A percentile compares a stretch with the other conserved stretches of the same genome.
Evolutionary conservation across 2,797 vertebrate species (phyloP).

Genomic region (Chloroceryle inda): DNA sequence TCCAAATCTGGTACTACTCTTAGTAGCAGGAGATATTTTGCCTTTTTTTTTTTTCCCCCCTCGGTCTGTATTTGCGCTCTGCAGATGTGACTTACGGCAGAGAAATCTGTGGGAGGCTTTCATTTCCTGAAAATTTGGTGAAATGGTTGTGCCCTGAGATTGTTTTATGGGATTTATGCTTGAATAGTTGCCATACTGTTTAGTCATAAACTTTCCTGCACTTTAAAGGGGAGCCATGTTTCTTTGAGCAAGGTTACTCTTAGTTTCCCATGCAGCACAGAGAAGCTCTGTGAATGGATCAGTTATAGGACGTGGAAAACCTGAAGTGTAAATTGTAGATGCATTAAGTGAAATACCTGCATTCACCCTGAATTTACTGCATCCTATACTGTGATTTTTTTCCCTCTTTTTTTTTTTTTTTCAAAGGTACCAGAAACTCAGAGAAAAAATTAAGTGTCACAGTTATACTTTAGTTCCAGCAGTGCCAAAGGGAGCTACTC

Average conservation of each 20-base stretch:
- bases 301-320: not conserved
- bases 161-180: not conserved
- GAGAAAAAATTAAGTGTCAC: not conserved
- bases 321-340: not conserved
- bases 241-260: not conserved
- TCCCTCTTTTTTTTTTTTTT: not conserved
- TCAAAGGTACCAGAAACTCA: not conserved
- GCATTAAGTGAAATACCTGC: not conserved
- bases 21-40: not conserved
- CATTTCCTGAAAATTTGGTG: conserved; percentile 35
- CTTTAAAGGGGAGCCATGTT: not conserved
- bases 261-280: not conserved
- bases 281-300: not conserved
- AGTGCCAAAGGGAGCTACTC: not conserved
- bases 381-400: not conserved
- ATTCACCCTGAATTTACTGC: not conserved
- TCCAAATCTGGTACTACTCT: not conserved
- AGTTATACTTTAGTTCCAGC: not conserved
- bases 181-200: not conserved
- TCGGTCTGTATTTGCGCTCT: not conserved
- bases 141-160: conserved; percentile 1
- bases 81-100: conserved; percentile 5
- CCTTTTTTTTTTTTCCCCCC: not conserved
- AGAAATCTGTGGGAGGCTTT: conserved; percentile 4
- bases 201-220: not conserved